phyloP scores from a whole-genome alignment of 2,113 vertebrate genomes.

The Blennius ocellaris region DNA sequence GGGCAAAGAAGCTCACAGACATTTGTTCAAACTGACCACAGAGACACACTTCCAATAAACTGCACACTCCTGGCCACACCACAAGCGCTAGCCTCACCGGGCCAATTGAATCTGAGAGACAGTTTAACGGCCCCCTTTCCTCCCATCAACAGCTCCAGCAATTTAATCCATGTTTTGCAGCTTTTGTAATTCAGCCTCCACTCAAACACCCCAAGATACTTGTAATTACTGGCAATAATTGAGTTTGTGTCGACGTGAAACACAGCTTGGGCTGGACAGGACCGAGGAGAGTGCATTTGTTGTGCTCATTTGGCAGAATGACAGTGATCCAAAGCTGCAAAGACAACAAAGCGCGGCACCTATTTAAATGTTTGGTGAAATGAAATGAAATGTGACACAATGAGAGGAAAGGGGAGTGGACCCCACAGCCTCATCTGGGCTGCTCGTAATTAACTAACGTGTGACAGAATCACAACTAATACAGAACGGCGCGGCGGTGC shows the following conservation, averaged over 20 bases:
- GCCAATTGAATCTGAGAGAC: conserved; percentile 86
- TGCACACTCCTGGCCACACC: conserved; percentile 77
- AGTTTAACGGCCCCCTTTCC: conserved; percentile 88
- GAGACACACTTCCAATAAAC: conserved; percentile 79
- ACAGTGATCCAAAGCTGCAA: conserved; percentile 81
- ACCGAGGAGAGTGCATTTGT: conserved; percentile 61
- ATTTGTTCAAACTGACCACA: conserved; percentile 57
- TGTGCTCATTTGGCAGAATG: conserved; percentile 69
- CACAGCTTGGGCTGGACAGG: conserved; percentile 56
- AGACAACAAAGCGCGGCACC: conserved; percentile 76
- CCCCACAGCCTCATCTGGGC: conserved; percentile 47
- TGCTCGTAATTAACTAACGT: conserved; percentile 74
- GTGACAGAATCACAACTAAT: conserved; percentile 64
- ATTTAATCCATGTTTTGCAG: conserved; percentile 86
- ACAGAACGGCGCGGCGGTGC: conserved; percentile 64
- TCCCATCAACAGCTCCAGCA: conserved; percentile 84
- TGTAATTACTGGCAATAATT: conserved; percentile 82
- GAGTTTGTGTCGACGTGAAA: conserved; percentile 73
- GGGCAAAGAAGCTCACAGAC: conserved; percentile 2
- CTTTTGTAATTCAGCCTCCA: conserved; percentile 80
- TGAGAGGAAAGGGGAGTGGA: conserved; percentile 63
- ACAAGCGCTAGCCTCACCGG: conserved; percentile 69
- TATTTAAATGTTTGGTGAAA: conserved; percentile 79
- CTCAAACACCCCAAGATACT: conserved; percentile 80
- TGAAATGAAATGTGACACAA: conserved; percentile 80